These are phyloP conservation scores for Cyanocitta stelleri DNA, from an alignment of 2,113 vertebrate species.

Conservation along the genomic window DNA sequence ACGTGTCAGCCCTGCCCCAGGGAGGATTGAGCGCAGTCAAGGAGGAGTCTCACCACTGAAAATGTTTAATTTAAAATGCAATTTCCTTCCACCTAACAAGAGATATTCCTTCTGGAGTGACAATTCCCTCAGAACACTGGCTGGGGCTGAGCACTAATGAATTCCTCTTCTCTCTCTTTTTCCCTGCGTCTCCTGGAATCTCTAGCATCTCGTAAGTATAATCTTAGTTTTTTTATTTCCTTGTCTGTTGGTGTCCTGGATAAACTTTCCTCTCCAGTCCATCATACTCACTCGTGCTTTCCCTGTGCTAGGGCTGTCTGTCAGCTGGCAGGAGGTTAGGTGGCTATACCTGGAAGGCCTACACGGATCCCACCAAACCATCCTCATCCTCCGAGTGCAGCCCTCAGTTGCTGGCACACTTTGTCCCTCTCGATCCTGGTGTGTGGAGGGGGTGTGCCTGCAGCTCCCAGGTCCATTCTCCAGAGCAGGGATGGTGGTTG, in stretches of 20 bases:
- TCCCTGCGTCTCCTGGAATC: not conserved
- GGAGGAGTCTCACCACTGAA: not conserved
- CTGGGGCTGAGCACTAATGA: slow-evolving; percentile 20
- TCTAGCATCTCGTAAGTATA: slow-evolving; percentile 39
- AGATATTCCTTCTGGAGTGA: not conserved
- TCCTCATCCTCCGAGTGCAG: not conserved
- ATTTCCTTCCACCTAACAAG: slow-evolving; percentile 2
- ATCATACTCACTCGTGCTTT: not conserved
- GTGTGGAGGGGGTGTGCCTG: not conserved
- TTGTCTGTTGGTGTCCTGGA: slow-evolving; percentile 6
- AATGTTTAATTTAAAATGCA: slow-evolving; percentile 22
- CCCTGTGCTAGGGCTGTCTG: not conserved
- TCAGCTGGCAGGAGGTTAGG: not conserved
- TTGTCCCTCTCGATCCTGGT: not conserved
- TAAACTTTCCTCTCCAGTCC: not conserved
- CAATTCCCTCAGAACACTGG: not conserved
- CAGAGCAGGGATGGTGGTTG: not conserved
- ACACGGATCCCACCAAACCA: not conserved
- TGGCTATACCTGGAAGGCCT: not conserved
- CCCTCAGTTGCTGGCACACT: not conserved
- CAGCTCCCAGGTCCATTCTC: not conserved
- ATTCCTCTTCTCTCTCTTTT: slow-evolving; percentile 35
- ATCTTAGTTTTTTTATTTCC: not conserved
- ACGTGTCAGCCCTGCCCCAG: not conserved
- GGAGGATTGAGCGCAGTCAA: not conserved